Conservation (phyloP, 1,140 invertebrate species). For the Papilio aristodemus region DNA sequence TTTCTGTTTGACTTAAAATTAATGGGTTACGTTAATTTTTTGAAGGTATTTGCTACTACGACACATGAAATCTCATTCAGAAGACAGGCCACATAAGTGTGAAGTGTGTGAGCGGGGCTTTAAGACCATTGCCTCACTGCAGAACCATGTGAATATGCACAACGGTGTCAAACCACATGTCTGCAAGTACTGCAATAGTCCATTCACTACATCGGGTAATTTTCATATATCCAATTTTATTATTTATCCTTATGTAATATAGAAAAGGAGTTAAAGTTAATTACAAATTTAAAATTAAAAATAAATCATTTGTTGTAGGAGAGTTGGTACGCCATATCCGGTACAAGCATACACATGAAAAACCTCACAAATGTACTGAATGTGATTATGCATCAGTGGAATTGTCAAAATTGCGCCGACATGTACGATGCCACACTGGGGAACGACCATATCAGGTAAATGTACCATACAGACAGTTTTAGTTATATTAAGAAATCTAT, state of each 20-base stretch:
- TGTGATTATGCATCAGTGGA: slow-evolving; percentile 98
- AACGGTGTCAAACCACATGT: slow-evolving; percentile 96
- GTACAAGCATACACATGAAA: slow-evolving; percentile 96
- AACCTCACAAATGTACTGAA: slow-evolving; percentile 96
- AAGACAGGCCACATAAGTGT: slow-evolving; percentile 97
- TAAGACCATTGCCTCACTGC: slow-evolving; percentile 94
- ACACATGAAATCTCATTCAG: slow-evolving; percentile 97
- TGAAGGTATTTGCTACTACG: slow-evolving; percentile 91
- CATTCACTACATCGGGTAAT: slow-evolving; percentile 95
- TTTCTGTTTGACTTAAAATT: no score
- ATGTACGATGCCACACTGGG: slow-evolving; percentile 96
- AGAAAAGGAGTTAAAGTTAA: no score
- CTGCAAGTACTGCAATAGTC: slow-evolving; percentile 95
- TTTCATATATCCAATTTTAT: background rate
- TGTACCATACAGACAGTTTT: no score
- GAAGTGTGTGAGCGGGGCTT: slow-evolving; percentile 96
- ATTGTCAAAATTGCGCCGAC: slow-evolving; percentile 94
- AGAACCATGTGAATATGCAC: slow-evolving; percentile 98
- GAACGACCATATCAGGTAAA: slow-evolving; percentile 90
- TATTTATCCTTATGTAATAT: no score
- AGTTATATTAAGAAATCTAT: no score
- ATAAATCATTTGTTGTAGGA: slow-evolving; percentile 80
- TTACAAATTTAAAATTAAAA: background rate
- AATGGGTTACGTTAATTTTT: background rate
- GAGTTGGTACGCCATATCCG: slow-evolving; percentile 96